Base-by-base conservation (phyloP, 2,113 vertebrate genomes). In the Sturnus vulgaris region DNA sequence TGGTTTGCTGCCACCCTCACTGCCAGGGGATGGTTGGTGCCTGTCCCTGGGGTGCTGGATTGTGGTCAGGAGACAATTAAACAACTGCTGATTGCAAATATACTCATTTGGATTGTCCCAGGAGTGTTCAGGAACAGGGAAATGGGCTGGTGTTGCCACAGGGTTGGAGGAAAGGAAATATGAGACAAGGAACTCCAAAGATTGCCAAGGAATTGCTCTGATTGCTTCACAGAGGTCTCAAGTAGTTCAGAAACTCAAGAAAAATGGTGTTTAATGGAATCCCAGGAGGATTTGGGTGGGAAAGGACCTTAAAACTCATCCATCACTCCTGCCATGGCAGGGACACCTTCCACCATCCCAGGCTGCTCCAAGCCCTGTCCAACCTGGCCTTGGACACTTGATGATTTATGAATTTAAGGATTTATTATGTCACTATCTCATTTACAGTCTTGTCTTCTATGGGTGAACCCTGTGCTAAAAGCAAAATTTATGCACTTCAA, bases 11-110 rank as follows among this genome's bases (percentile, higher is more conserved):
- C 28, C 76, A 11, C 35, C 40, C 86, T 69, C 13, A 0, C 28
- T 37, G 61, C 46, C 12, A 31, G 0, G 21, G 15, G 21, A 3
- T 0, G 7, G 3, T 9, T 30, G 35, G 28, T 5, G 1, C 28
- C 0, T 42, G n/a, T 33, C 52, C 17, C 47, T 37, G 15, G 68
- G 47, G 27, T 33, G 80, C 56, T 75, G 60, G 9, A 3, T 9
- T 52, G 24, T 23, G 52, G 52, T 31, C 28, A 53, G 52, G 52
- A 33, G 30, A 33, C 19, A 55, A 55, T 55, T 33, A 33, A 55
- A 20, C 53, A 33, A 33, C 53, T 55, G 30, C 30, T 33, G 33
- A 55, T 55, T 53, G 28, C 28, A 53, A 30, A 31, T 31, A 18
- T 27, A 31, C 52, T 11, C 28, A 53, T 11, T 4, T 5, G 21